phyloP scores from a whole-genome alignment of 2,888 invertebrate species.

The Acutogordius australiensis region DNA sequence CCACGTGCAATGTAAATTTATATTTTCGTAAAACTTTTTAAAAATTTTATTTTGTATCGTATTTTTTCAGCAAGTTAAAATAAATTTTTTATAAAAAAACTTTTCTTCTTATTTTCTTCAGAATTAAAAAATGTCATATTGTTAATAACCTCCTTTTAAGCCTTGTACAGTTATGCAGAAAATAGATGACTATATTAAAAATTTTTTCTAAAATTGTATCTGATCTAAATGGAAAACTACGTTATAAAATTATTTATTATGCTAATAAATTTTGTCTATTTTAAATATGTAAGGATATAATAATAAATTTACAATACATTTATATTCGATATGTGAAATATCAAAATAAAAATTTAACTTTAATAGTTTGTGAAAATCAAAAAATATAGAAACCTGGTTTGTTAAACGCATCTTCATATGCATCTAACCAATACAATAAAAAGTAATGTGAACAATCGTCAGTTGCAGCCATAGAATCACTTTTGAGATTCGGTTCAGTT shows the following conservation, averaged over 20 bases:
- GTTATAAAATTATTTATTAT: constrained; percentile 7
- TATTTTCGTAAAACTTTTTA: too few relatives aligned
- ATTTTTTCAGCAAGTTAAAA: too few relatives aligned
- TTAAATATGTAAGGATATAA: not conserved
- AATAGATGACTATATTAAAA: too few relatives aligned
- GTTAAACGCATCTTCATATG: not conserved
- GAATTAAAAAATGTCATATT: too few relatives aligned
- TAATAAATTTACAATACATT: not conserved
- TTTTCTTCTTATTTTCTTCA: too few relatives aligned
- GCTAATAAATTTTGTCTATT: not conserved
- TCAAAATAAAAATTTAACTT: not conserved
- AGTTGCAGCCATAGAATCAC: not conserved
- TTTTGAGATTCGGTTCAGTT: not conserved
- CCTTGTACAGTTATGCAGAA: too few relatives aligned
- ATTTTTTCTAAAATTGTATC: too few relatives aligned
- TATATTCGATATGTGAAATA: not conserved
- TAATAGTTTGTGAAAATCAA: not conserved
- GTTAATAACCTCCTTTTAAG: too few relatives aligned
- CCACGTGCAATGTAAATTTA: too few relatives aligned
- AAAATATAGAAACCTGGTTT: not conserved
- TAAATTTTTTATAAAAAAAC: too few relatives aligned
- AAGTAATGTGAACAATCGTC: not conserved
- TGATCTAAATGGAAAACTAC: too few relatives aligned
- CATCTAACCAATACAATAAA: constrained; percentile 2
- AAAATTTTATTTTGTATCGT: too few relatives aligned